These are phyloP conservation scores for Clamator glandarius DNA, from an alignment of 2,797 vertebrate species.

Conservation along the genomic window DNA sequence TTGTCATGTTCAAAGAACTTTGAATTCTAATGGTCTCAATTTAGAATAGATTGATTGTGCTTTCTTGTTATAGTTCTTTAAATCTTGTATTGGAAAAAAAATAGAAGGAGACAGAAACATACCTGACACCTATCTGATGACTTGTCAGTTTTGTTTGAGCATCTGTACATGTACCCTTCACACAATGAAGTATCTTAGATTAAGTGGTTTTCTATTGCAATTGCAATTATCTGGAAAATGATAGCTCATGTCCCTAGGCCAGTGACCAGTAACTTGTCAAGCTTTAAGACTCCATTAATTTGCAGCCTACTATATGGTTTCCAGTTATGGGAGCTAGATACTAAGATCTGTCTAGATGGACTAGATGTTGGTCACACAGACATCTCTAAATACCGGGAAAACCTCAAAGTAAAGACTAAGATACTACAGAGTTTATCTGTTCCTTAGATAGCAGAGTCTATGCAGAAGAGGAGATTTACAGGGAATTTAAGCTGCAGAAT, in stretches of 20 bases:
- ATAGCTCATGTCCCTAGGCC: background rate
- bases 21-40: background rate
- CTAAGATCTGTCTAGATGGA: background rate
- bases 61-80: background rate
- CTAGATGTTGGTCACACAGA: background rate
- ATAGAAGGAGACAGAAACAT: background rate
- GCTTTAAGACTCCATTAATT: no score
- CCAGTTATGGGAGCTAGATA: background rate
- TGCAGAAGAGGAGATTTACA: background rate
- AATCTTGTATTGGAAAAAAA: background rate
- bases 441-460: background rate
- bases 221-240: background rate
- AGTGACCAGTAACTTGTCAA: background rate
- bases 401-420: background rate
- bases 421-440: background rate
- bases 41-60: background rate
- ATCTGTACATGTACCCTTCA: background rate
- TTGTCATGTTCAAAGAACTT: background rate
- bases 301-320: background rate
- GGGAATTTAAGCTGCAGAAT: background rate
- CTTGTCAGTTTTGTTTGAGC: background rate
- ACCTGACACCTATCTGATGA: background rate
- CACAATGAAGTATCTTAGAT: background rate
- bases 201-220: background rate
- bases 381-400: background rate